Base-by-base conservation (phyloP, 2,797 vertebrate genomes). In the Falco berigora region DNA sequence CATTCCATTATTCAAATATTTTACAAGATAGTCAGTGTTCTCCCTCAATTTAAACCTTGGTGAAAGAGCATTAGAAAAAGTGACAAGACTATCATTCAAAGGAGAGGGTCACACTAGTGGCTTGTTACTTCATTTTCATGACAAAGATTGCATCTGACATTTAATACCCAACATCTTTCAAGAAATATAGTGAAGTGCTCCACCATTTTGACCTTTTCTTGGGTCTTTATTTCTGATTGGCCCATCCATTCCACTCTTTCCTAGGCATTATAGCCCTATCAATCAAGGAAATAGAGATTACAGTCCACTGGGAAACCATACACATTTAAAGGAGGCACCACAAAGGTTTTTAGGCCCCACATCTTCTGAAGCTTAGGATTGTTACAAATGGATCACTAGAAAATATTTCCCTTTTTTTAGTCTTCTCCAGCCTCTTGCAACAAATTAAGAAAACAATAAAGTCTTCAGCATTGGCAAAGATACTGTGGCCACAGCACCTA, bases 121-220 rank as follows among this genome's bases (percentile, higher is more conserved):
- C 69, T 89, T 94, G 92, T 95, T 97, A 88, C 83, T 92, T 94
- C 83, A 94, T 97, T 97, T 97, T 94, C 81, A 81, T 94, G 89
- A 96, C 92, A 96, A 97, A 97, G 90, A 96, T 93, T 96, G 67
- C 68, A 91, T 76, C 91, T 96, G 96, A 94, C 91, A 92, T 97
- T 94, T 96, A 95, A 97, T 95, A 96, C 61, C 47, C 61, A 81
- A 52, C 47, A 67, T 91, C 69, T 93, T 94, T 92, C 91, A 90
- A 85, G 86, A 95, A 93, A 96, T 90, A 96, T 27, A 94, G 82
- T 89, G 68, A 95, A 89, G 44, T 78, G 47, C 76, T 86, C 89
- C 67, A 89, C 53, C 38, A 88, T 85, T 92, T 93, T 97, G 95
- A 94, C 86, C 92, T 96, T 96, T 95, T 72, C 63, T 87, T 59